Evolutionary conservation across 37 sponge, comb jelly and placozoan species (phyloP).

Genomic region (Spongilla lacustris): DNA sequence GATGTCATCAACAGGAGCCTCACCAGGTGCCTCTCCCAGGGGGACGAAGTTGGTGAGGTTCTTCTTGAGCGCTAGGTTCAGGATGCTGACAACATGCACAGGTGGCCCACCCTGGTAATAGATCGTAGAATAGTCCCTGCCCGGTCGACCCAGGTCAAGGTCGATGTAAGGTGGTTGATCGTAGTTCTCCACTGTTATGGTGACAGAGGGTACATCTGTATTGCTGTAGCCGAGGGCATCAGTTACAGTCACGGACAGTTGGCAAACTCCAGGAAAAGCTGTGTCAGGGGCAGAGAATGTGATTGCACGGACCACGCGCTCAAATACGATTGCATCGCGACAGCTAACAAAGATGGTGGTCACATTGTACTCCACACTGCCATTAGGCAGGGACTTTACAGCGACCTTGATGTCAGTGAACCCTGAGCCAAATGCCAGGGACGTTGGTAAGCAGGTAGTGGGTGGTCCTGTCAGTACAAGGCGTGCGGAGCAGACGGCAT

Average conservation of each 20-base stretch:
- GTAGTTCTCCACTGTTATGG: slow-evolving; percentile 32
- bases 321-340: slow-evolving; percentile 29
- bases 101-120: slow-evolving; percentile 60
- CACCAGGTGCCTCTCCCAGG: slow-evolving; percentile 79
- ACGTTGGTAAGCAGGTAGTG: slow-evolving; percentile 16
- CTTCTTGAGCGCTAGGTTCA: slow-evolving; percentile 39
- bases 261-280: slow-evolving; percentile 47
- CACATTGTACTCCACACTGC: background rate
- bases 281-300: slow-evolving; percentile 23
- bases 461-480: slow-evolving; percentile 16
- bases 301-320: slow-evolving; percentile 28
- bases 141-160: slow-evolving; percentile 62
- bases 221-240: slow-evolving; percentile 51
- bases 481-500: slow-evolving; percentile 29
- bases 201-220: slow-evolving; percentile 5
- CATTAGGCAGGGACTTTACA: background rate
- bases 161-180: slow-evolving; percentile 74
- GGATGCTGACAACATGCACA: slow-evolving; percentile 76
- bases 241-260: slow-evolving; percentile 31
- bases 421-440: slow-evolving; percentile 27
- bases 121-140: slow-evolving; percentile 53
- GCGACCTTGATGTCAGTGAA: slow-evolving; percentile 45
- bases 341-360: slow-evolving; percentile 36
- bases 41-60: slow-evolving; percentile 48
- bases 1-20: slow-evolving; percentile 49